Base-by-base conservation (phyloP, 2,113 vertebrate genomes). In the Mystacornis crossleyi region DNA sequence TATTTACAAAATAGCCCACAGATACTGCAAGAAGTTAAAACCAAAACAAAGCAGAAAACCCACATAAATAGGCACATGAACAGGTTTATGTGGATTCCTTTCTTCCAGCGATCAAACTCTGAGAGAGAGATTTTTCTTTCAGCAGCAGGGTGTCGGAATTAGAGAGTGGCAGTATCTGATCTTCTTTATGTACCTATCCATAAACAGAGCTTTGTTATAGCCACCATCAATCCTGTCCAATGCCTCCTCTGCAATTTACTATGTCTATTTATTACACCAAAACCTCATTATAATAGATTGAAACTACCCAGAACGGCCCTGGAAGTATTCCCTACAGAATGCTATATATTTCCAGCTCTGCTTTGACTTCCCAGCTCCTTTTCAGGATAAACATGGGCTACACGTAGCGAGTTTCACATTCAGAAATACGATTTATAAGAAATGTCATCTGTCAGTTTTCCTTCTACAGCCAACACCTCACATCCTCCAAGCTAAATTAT, bases 361-460 rank as follows among this genome's bases (percentile, higher is more conserved):
- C 31, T 81, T 38, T 78, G 43, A 34, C 60, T n/a, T 69, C 20
- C 38, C 14, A 4, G 28, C 15, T 77, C 31, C n/a, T 33, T 94
- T 34, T 57, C 57, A 50, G 40, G 36, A 69, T 42, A 79, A 86
- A 86, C 8, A 67, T 4, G 60, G 33, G 3, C 42, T 66, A 36
- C 80, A 72, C 5, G 1, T 14, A 80, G 12, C 0, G 4, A 42
- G 53, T 43, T 92, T n/a, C 64, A 64, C 26, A 70, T 26, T 72
- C 50, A 57, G 16, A 78, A 94, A 66, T 21, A 24, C 1, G 17
- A 62, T 45, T 89, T 55, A 28, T 48, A 66, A 65, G 57, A 92
- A 85, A 51, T 83, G 48, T 80, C 95, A 86, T 40, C 73, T 94
- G 83, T 73, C 92, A 88, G 51, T 89, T 86, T 83, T 70, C 71